These are phyloP conservation scores for Drosophila arawakana DNA, from an alignment of 1,140 invertebrate genomes.

Conservation along the genomic window DNA sequence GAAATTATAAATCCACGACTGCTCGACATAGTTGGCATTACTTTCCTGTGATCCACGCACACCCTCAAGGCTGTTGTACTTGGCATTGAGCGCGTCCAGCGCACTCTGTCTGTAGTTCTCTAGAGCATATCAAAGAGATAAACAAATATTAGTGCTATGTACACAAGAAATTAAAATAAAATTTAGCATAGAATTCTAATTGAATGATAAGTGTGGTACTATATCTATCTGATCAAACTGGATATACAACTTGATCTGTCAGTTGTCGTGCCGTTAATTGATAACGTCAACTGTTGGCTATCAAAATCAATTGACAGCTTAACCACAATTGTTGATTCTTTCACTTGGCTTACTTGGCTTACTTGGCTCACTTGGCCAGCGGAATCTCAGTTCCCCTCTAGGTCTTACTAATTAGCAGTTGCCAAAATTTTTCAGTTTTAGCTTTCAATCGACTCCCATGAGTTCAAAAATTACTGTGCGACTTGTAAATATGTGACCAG, in stretches of 20 bases:
- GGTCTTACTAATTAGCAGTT: conserved; percentile 31
- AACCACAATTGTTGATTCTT: conserved; percentile 23
- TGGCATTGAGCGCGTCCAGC: conserved; percentile 70
- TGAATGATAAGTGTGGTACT: conserved; percentile 31
- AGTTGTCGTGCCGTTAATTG: conserved; percentile 26
- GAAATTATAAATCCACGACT: conserved; percentile 83
- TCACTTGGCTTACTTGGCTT: conserved; percentile 2
- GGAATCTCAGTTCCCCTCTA: neutral
- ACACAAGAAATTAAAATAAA: neutral
- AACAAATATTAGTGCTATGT: conserved; percentile 7
- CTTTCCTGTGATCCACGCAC: conserved; percentile 41
- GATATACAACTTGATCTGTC: neutral
- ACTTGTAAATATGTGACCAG: neutral
- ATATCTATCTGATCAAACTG: conserved; percentile 2
- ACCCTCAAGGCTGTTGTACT: conserved; percentile 62
- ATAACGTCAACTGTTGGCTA: conserved; percentile 8
- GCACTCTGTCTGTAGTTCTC: conserved; percentile 71
- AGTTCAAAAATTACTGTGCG: too few relatives aligned
- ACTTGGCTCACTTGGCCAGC: neutral
- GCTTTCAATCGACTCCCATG: neutral
- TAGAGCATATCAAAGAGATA: conserved; percentile 18
- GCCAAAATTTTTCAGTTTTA: conserved; percentile 3
- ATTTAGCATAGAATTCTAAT: conserved; percentile 10
- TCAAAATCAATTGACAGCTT: conserved; percentile 35
- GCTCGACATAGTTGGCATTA: conserved; percentile 66